A percentile compares a stretch with the other conserved stretches of the same genome.
Conservation (phyloP, 1,140 invertebrate species). For the Marisa cornuarietis region DNA sequence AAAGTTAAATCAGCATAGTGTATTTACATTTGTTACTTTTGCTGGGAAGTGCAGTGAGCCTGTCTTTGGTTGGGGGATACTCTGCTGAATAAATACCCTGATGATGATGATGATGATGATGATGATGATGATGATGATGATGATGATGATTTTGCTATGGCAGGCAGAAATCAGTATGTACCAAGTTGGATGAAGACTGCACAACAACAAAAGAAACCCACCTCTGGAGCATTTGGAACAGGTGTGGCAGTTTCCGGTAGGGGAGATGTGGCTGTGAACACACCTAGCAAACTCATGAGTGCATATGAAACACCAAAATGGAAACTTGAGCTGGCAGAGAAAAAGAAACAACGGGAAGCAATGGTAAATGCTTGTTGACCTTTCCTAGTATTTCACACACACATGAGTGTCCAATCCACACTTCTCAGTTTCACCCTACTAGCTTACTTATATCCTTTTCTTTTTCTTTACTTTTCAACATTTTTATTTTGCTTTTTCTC, state of each 20-base stretch:
- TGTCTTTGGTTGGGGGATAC: no score
- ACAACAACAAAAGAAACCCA: constrained; percentile 23
- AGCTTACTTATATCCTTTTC: no score
- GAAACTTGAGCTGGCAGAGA: constrained; percentile 22
- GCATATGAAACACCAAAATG: constrained; percentile 22
- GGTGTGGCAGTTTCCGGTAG: background rate
- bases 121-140: background rate
- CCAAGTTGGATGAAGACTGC: constrained; percentile 38
- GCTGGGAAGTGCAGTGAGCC: no score
- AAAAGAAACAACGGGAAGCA: constrained; percentile 27
- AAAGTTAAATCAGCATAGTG: no score
- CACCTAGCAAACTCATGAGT: background rate
- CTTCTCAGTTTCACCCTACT: no score
- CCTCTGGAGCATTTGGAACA: background rate
- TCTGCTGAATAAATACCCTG: no score
- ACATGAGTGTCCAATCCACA: no score
- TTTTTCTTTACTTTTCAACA: no score
- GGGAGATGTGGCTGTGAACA: background rate
- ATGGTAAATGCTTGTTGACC: constrained; percentile 1
- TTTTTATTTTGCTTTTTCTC: no score
- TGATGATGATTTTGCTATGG: background rate
- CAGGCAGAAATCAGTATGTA: constrained; percentile 32
- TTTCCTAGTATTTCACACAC: no score
- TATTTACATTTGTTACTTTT: no score
- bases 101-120: background rate